Base-by-base conservation (phyloP, 2,113 vertebrate genomes). In the Corythaixoides concolor region DNA sequence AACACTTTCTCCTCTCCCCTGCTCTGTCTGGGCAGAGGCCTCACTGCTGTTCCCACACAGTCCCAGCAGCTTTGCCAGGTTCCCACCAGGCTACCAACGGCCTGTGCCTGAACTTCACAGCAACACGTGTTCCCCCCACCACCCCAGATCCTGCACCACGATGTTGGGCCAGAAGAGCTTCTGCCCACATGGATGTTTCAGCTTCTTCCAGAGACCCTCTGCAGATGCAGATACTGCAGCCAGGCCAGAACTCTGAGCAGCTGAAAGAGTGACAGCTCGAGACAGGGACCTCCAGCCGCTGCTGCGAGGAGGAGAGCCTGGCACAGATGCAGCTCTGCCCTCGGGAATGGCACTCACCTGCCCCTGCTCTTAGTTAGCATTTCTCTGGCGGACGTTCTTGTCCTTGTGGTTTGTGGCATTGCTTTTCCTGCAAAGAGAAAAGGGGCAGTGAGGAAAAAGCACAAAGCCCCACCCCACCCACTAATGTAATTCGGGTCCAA, bases 341-440 rank as follows among this genome's bases (percentile, higher is more conserved):
- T n/a, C n/a, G n/a, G n/a, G n/a, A n/a, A n/a, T n/a, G n/a, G n/a
- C 43, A 37, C 96, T 67, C 87, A 93, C 94, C 97, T 93, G 87
- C 49, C 20, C 84, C 76, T 11, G 67, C 97, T 97, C 97, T 85
- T 2, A 99, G 97, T 99, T 99, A 2, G 98, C 98, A 2, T 99
- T 99, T 95, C 99, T 99, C 98, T 99, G 99, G 82, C 99, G 99
- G 74, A 99, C 98, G 1, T 98, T 99, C 97, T 99, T 99, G 97
- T 98, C 99, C 96, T 99, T 98, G 97, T 99, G 98, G 62, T 99
- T 99, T 37, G 98, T 95, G 97, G 97, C 97, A 53, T 99, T 99
- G 98, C 99, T 99, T 96, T 99, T 99, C 98, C 99, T 99, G 76
- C 15, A 24, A 26, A 32, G 59, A 78, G 27, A 92, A 35, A 70